A percentile compares a stretch with the other conserved stretches of the same genome.
Evolutionary conservation across 2,797 vertebrate genomes (phyloP).

Genomic region (Cynodonichthys magdalenae): DNA sequence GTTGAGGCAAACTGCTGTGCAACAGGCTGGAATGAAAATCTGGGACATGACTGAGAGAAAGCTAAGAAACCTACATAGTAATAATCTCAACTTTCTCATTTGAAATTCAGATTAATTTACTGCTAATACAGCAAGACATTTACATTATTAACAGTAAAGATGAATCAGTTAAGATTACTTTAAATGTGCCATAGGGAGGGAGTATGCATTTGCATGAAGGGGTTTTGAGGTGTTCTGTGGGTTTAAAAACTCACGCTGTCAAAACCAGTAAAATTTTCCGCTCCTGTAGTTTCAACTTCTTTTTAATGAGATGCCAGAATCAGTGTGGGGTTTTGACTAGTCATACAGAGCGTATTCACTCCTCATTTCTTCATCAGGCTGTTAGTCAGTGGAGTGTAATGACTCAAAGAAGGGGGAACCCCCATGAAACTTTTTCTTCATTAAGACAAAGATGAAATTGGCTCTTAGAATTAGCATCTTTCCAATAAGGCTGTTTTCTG

Average conservation of each 20-base stretch:
- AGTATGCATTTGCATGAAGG: too few relatives aligned
- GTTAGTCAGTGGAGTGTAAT: neutral
- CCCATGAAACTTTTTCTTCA: too few relatives aligned
- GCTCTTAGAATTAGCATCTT: too few relatives aligned
- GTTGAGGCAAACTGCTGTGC: conserved; percentile 15
- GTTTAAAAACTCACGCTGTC: neutral
- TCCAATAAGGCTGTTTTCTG: too few relatives aligned
- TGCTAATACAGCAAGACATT: neutral
- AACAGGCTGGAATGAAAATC: conserved; percentile 43
- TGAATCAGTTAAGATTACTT: too few relatives aligned
- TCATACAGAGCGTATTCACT: neutral
- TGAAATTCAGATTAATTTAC: neutral
- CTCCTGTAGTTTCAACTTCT: neutral
- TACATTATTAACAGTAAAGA: neutral
- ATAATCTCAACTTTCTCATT: neutral
- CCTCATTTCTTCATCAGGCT: neutral
- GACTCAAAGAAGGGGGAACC: too few relatives aligned
- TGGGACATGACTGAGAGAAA: neutral
- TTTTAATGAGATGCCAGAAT: too few relatives aligned
- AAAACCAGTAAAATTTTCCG: neutral
- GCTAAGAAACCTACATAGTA: neutral
- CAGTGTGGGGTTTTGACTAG: neutral
- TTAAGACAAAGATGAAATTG: too few relatives aligned
- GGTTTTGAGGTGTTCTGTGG: neutral
- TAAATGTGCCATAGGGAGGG: too few relatives aligned